Percentiles rank a stretch among this genome's conserved stretches.
Evolutionary conservation across 2,888 invertebrate species (phyloP).

Genomic region (Orgyia antiqua): DNA sequence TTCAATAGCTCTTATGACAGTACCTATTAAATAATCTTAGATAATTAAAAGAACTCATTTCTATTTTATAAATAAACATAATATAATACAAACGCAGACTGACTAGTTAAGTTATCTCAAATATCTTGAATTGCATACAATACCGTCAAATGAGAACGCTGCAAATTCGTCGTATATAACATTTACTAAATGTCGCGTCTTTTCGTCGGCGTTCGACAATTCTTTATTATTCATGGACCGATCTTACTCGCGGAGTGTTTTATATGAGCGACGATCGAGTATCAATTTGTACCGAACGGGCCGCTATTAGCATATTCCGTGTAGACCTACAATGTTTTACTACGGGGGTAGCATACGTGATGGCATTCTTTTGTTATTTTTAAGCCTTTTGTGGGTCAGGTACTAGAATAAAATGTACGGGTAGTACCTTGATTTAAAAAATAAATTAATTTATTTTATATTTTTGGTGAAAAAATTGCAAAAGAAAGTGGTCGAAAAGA

Average conservation of each 20-base stretch:
- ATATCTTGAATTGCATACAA: too few relatives aligned
- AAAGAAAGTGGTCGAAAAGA: too few relatives aligned
- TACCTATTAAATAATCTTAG: too few relatives aligned
- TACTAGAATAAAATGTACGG: background rate
- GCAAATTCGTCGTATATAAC: constrained; percentile 37
- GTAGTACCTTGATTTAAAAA: too few relatives aligned
- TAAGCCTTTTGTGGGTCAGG: constrained; percentile 2
- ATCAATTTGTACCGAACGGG: constrained; percentile 73
- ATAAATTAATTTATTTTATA: too few relatives aligned
- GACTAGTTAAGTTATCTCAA: too few relatives aligned
- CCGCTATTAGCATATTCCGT: constrained; percentile 70
- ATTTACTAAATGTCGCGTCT: constrained; percentile 36
- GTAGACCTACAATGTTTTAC: constrained; percentile 64
- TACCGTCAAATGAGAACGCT: too few relatives aligned
- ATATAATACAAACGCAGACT: too few relatives aligned
- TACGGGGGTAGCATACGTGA: constrained; percentile 21
- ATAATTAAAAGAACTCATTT: too few relatives aligned
- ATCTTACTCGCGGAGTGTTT: constrained; percentile 73
- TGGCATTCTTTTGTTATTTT: constrained; percentile 5
- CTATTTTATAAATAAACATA: too few relatives aligned
- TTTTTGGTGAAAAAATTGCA: too few relatives aligned
- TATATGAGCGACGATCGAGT: constrained; percentile 78
- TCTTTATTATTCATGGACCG: constrained; percentile 77
- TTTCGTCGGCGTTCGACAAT: constrained; percentile 59
- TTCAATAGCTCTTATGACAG: too few relatives aligned